Conservation (phyloP, 2,797 vertebrate species). For the Sphenodon punctatus region DNA sequence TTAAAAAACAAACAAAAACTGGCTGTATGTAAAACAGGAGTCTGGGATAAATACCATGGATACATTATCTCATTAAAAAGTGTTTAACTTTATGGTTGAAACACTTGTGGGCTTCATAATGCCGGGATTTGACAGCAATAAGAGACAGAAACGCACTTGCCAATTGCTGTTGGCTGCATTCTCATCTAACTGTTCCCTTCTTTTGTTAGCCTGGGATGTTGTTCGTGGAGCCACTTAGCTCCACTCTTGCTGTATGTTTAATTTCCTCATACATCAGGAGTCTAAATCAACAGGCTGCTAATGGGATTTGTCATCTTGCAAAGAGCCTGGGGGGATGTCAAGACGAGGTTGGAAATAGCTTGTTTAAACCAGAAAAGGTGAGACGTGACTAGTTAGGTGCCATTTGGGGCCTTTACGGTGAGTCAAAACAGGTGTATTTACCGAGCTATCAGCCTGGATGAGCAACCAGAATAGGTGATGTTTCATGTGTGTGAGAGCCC, state of each 20-base stretch:
- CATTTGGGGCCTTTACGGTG: too few species aligned
- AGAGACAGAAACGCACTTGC: background rate
- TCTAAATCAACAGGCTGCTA: background rate
- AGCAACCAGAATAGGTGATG: too few species aligned
- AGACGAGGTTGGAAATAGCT: too few species aligned
- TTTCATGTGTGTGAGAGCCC: too few species aligned
- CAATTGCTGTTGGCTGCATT: background rate
- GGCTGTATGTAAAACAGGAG: too few species aligned
- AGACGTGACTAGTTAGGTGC: too few species aligned
- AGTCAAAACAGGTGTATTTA: too few species aligned
- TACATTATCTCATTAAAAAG: background rate
- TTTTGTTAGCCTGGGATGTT: background rate
- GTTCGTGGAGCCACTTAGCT: background rate
- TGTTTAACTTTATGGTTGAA: constrained; percentile 2
- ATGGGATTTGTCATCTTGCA: background rate
- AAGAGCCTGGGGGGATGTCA: background rate
- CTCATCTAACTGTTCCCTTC: background rate
- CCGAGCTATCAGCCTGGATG: too few species aligned
- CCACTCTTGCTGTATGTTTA: background rate
- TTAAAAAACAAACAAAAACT: too few species aligned
- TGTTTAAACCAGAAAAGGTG: too few species aligned
- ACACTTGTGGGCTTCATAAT: background rate
- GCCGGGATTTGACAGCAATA: background rate
- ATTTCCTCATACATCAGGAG: background rate
- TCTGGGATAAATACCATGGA: too few species aligned